Base-by-base conservation (phyloP, 2,888 invertebrate genomes). In the Phanerotoma sp. region DNA sequence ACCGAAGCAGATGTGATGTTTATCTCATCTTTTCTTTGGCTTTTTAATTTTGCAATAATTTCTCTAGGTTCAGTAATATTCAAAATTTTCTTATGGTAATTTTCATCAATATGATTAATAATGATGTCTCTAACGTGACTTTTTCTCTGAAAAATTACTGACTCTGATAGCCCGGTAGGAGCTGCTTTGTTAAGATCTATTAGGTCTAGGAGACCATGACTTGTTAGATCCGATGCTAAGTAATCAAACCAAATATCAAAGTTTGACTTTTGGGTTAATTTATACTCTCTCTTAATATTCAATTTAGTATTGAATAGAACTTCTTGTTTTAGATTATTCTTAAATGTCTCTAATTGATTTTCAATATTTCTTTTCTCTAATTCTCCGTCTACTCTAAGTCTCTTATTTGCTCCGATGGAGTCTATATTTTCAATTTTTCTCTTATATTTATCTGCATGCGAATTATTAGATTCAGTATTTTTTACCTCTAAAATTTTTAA, bases 81-180 rank as follows among this genome's bases (percentile, higher is more conserved):
- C 6, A 64, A 30, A 42, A 64, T 57, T 51, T 46, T 62, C 46
- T 58, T 60, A 46, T 62, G 55, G 33, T 60, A 60, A 5, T 52
- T 13, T 50, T 56, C 58, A 46, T 60, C 60, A 42, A 60, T 30
- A 32, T 54, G 54, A 54, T 51, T 59, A 2, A 62, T 62, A 7
- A 59, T 59, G 10, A 59, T 62, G 37, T 56, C 56, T 55, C 50
- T 53, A 20, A 60, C 54, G 7, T 49, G 9, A 38, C 28, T 48
- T 20, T 54, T 56, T 51, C 58, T 53, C 22, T 54, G 45, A 1
- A 37, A 16, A 5, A 40, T 25, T n/a, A 44, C 32, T 5, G 15
- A 13, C 18, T 32, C 46, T 7, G 48, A 49, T 10, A 56, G 15
- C 20, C 57, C 38, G 13, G 22, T 18, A 13, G 46, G 47, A 42